These are phyloP conservation scores for Drosophila mayaguana DNA, from an alignment of 2,888 invertebrate species.

Conservation along the genomic window DNA sequence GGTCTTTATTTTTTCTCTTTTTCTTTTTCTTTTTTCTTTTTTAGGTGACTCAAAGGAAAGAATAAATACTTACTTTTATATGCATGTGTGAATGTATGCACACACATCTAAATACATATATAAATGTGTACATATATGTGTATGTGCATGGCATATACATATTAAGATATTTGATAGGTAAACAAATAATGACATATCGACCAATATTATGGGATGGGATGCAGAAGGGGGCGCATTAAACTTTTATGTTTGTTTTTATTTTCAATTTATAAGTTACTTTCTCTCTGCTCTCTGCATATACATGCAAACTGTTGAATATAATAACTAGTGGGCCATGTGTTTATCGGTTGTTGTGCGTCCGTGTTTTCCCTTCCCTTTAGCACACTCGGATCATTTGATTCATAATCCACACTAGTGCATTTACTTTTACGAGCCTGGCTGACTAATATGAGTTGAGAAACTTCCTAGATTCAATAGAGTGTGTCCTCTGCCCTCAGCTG, in stretches of 20 bases:
- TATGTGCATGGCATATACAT: background rate
- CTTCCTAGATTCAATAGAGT: constrained; percentile 42
- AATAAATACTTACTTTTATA: constrained; percentile 48
- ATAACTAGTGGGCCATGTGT: constrained; percentile 22
- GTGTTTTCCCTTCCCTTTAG: constrained; percentile 51
- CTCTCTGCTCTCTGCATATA: background rate
- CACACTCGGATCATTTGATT: constrained; percentile 68
- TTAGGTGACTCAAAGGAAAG: constrained; percentile 51
- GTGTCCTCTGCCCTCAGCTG: constrained; percentile 44
- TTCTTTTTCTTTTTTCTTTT: constrained; percentile 33
- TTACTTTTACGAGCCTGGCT: constrained; percentile 49
- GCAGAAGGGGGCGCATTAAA: constrained; percentile 62
- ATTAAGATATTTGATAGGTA: constrained; percentile 11
- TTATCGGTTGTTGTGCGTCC: constrained; percentile 59
- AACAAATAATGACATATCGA: constrained; percentile 28
- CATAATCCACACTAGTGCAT: constrained; percentile 72
- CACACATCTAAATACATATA: constrained; percentile 2
- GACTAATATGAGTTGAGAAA: constrained; percentile 48
- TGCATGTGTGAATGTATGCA: constrained; percentile 28
- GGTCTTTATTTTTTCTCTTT: constrained; percentile 15
- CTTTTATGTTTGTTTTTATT: constrained; percentile 81
- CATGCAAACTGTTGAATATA: constrained; percentile 7
- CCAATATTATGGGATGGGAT: constrained; percentile 39
- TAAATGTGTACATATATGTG: background rate
- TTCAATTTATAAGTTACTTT: constrained; percentile 75